Conservation (phyloP, 1,140 invertebrate genomes). For the Maconellicoccus hirsutus region DNA sequence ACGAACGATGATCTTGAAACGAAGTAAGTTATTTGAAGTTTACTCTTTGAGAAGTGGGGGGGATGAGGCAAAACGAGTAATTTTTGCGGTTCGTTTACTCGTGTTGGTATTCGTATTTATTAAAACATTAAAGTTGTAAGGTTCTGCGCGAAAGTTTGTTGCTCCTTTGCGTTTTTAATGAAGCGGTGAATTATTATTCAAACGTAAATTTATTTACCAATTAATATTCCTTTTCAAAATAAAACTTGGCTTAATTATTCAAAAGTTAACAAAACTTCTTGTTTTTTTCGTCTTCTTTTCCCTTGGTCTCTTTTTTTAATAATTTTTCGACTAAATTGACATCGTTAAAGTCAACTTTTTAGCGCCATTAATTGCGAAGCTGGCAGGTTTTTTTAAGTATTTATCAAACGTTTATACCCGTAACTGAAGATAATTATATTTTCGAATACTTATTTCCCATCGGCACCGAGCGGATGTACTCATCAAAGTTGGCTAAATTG, state of each 20-base stretch:
- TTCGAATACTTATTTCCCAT: too few relatives aligned
- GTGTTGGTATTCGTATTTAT: background rate
- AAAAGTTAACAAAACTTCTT: background rate
- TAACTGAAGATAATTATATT: too few relatives aligned
- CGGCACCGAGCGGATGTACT: too few relatives aligned
- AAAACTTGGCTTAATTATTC: constrained; percentile 9
- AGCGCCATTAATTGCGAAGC: background rate
- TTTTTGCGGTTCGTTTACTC: background rate
- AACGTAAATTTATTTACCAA: constrained; percentile 9
- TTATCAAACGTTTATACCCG: background rate
- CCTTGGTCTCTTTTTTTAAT: background rate
- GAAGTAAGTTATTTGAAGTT: constrained; percentile 36
- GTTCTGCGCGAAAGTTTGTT: background rate
- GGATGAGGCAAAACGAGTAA: background rate
- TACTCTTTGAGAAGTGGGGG: too few relatives aligned
- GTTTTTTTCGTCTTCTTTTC: background rate
- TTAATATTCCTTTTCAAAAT: constrained; percentile 10
- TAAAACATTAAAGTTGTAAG: background rate
- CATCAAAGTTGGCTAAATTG: too few relatives aligned
- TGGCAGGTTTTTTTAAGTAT: background rate
- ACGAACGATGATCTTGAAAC: constrained; percentile 43
- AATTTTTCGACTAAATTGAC: background rate
- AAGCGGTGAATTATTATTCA: constrained; percentile 5
- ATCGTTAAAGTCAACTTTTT: background rate
- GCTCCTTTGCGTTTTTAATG: background rate